A percentile compares a stretch with the other conserved stretches of the same genome.
These are phyloP conservation scores for Quadriops clusia DNA, from an alignment of 2,888 invertebrate species.

Conservation along the genomic window DNA sequence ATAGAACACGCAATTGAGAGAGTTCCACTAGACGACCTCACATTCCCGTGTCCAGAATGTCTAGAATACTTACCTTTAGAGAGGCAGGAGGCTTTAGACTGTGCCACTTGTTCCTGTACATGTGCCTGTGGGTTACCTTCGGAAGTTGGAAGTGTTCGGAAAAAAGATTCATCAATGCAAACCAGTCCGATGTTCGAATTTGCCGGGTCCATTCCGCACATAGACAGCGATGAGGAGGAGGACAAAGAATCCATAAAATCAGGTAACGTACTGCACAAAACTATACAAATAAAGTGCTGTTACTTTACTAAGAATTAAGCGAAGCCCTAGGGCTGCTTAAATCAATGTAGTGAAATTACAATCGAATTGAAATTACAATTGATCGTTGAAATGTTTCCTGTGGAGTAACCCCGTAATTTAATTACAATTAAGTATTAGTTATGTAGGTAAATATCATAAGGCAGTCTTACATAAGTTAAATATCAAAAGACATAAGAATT, in stretches of 20 bases:
- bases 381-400: too few species aligned
- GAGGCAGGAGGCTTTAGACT: slow-evolving; percentile 25
- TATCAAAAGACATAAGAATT: too few species aligned
- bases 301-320: too few species aligned
- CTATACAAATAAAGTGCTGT: too few species aligned
- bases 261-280: too few species aligned
- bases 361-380: too few species aligned
- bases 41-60: slow-evolving; percentile 46
- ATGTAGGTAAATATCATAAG: too few species aligned
- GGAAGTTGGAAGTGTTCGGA: slow-evolving; percentile 29
- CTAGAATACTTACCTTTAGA: slow-evolving; percentile 34
- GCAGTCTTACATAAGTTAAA: too few species aligned
- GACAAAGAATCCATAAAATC: slow-evolving; percentile 33
- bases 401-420: too few species aligned
- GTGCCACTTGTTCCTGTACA: slow-evolving; percentile 31
- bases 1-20: slow-evolving; percentile 59
- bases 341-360: too few species aligned
- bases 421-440: too few species aligned
- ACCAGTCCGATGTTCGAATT: slow-evolving; percentile 51
- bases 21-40: slow-evolving; percentile 52
- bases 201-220: slow-evolving; percentile 57
- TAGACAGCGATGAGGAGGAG: slow-evolving; percentile 60
- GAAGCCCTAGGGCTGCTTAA: too few species aligned
- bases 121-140: slow-evolving; percentile 30
- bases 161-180: slow-evolving; percentile 37